A percentile compares a stretch with the other conserved stretches of the same genome.
phyloP scores from a whole-genome alignment of 2,113 vertebrate species.

The Lepus timidus region DNA sequence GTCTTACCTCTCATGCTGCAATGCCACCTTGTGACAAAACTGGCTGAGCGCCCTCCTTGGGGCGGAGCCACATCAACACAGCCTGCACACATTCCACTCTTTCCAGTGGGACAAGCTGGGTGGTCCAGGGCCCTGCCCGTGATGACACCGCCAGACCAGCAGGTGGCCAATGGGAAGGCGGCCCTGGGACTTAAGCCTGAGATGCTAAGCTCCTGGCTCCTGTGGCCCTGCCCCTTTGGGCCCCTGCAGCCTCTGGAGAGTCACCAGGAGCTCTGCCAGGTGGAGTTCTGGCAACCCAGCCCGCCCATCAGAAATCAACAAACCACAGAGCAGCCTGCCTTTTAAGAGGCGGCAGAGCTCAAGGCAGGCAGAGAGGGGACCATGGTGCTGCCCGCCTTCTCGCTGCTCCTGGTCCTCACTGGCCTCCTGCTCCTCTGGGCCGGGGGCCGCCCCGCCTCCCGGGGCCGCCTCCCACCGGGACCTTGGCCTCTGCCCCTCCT shows the following conservation, averaged over 20 bases:
- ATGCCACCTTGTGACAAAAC: background rate
- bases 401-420: background rate
- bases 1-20: background rate
- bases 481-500: background rate
- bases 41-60: background rate
- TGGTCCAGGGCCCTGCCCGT: background rate
- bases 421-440: background rate
- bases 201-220: background rate
- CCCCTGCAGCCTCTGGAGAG: background rate
- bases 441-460: background rate
- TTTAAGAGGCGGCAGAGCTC: background rate
- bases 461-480: background rate
- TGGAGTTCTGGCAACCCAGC: background rate
- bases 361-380: background rate
- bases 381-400: background rate
- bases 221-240: background rate
- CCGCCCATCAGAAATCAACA: background rate
- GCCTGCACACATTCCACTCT: background rate
- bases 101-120: background rate
- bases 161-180: background rate
- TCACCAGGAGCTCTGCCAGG: background rate
- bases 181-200: background rate
- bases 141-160: no score
- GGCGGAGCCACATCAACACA: background rate
- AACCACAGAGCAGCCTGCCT: background rate